phyloP scores from a whole-genome alignment of 2,888 invertebrate genomes.

The Hyppa rectilinea region DNA sequence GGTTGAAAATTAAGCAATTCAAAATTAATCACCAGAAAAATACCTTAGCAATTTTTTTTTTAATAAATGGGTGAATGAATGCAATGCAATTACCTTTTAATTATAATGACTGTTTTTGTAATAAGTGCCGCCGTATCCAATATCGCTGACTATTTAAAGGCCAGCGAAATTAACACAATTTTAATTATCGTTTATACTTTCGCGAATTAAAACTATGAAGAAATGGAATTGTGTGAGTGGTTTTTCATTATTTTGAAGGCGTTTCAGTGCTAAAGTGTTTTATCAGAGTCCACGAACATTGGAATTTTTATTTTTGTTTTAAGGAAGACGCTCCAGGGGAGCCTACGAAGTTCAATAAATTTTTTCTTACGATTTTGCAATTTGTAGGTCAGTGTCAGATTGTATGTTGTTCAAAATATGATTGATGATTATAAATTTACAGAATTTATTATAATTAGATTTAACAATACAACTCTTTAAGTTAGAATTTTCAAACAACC shows the following conservation, averaged over 20 bases:
- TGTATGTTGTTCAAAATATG: too few relatives aligned
- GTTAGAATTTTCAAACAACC: too few relatives aligned
- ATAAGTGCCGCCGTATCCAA: slow-evolving; percentile 23
- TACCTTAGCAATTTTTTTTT: too few relatives aligned
- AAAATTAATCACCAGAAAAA: slow-evolving; percentile 1
- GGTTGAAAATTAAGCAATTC: not conserved
- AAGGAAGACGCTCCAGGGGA: too few relatives aligned
- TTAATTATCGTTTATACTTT: not conserved
- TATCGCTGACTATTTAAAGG: slow-evolving; percentile 23
- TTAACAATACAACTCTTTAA: too few relatives aligned
- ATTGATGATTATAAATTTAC: too few relatives aligned
- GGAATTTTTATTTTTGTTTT: not conserved
- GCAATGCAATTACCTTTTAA: slow-evolving; percentile 2
- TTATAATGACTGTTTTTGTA: slow-evolving; percentile 12
- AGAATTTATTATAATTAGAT: too few relatives aligned
- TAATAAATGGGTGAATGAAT: too few relatives aligned
- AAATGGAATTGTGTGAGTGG: slow-evolving; percentile 17
- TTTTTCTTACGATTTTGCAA: too few relatives aligned
- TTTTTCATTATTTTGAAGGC: not conserved
- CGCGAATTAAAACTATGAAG: slow-evolving; percentile 7
- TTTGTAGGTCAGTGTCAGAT: too few relatives aligned
- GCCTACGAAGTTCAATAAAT: too few relatives aligned
- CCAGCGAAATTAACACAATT: not conserved
- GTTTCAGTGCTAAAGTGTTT: not conserved
- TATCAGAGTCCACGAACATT: not conserved